These are phyloP conservation scores for Oppia nitens DNA, from an alignment of 1,140 invertebrate species.

Conservation along the genomic window DNA sequence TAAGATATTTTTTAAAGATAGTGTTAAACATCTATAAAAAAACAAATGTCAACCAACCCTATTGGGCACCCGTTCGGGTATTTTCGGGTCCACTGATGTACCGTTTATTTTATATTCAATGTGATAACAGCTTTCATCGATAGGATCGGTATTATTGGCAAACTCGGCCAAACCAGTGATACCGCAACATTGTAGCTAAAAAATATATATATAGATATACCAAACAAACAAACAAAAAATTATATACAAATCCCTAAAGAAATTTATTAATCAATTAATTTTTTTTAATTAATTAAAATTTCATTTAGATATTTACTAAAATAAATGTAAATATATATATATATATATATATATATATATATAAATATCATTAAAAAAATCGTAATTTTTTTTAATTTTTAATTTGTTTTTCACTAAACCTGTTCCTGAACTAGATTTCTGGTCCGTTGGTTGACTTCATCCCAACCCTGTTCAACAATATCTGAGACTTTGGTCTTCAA, in stretches of 20 bases:
- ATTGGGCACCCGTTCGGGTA: conserved; percentile 1
- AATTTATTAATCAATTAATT: too few relatives aligned
- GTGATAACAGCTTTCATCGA: conserved; percentile 31
- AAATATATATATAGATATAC: too few relatives aligned
- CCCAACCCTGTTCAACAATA: conserved; percentile 30
- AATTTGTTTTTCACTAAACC: too few relatives aligned
- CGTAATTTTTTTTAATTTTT: too few relatives aligned
- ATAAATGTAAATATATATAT: too few relatives aligned
- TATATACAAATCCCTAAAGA: too few relatives aligned
- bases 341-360: too few relatives aligned
- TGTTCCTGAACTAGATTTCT: conserved; percentile 30
- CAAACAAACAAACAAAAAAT: too few relatives aligned
- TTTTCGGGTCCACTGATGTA: conserved; percentile 16
- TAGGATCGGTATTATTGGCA: conserved; percentile 28
- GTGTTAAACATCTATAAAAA: too few relatives aligned
- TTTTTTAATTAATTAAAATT: too few relatives aligned
- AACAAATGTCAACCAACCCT: conserved; percentile 1
- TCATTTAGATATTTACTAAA: not conserved
- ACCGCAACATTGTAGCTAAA: conserved; percentile 32
- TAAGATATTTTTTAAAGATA: too few relatives aligned
- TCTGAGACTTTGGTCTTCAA: conserved; percentile 29
- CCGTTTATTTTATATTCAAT: conserved; percentile 13
- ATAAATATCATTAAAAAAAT: too few relatives aligned
- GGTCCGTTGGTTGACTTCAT: conserved; percentile 32
- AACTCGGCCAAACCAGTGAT: conserved; percentile 32